Evolutionary conservation across 2,797 vertebrate genomes (phyloP), one percentile per base, ranked within the genome.

Genomic region (Rhabdomys pumilio): DNA sequence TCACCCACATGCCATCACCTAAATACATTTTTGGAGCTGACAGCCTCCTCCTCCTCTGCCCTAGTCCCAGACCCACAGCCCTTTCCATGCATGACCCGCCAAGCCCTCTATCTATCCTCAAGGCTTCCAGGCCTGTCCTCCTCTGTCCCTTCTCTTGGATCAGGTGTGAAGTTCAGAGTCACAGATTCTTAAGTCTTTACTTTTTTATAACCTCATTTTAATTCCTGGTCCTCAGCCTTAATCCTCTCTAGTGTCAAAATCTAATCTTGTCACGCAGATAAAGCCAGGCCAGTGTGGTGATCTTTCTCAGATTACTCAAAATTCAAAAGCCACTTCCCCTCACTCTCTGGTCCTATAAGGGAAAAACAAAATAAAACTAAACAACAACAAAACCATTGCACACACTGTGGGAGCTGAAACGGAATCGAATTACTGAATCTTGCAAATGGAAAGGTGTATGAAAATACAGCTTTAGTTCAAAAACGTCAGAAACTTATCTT

Each of bases 121-220:
- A 15, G 41, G 15, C 29, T 73, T 44, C n/a, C 0, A 2, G 19
- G 34, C 50, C 87, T 34, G 29, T 34, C 29, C 22, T 69, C 63
- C 50, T 65, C 63, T 20, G 8, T 19, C 38, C 31, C 26, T 50
- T 82, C 61, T 86, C 14, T 80, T 50, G 55, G 47, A 95, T 80
- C 82, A 85, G 82, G 53, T 81, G 53, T 95, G 83, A 77, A 82
- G 84, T 90, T 95, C 85, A 90, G 83, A 84, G 47, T 86, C 77
- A 81, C 47, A 72, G 50, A 50, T 59, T 61, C 50, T 59, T 59
- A 91, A 89, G 92, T 79, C 89, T 96, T 90, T 95, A 93, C 77
- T 79, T 87, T 94, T 96, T 73, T 81, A 88, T 86, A 89, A 96
- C 80, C 76, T 96, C 80, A 82, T 95, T 97, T 96, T 97, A 96